phyloP scores from a whole-genome alignment of 1,140 invertebrate species.

The Lanistes nyassanus region DNA sequence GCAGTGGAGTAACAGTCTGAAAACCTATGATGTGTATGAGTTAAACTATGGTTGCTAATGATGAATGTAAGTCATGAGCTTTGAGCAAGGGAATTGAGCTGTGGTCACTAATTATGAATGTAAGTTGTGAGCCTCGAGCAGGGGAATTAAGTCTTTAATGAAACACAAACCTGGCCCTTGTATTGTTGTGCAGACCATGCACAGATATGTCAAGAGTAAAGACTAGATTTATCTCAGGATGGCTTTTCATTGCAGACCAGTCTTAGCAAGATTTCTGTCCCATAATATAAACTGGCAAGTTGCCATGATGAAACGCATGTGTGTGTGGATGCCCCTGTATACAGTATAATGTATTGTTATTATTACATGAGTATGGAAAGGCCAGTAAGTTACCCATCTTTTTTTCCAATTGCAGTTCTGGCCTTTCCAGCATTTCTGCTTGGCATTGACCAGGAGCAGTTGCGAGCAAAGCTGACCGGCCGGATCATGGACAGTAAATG shows the following conservation, averaged over 20 bases:
- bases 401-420: conserved; percentile 69
- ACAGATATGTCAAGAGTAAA: no score
- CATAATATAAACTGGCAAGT: not conserved
- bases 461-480: conserved; percentile 75
- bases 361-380: not conserved
- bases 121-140: conserved; percentile 65
- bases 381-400: no score
- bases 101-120: no score
- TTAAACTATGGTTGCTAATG: conserved; percentile 74
- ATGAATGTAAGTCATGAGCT: conserved; percentile 72
- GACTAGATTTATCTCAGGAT: no score
- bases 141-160: no score
- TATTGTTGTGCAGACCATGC: no score
- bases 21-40: no score
- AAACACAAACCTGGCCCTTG: no score
- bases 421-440: conserved; percentile 76
- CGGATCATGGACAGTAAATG: conserved; percentile 80
- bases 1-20: no score
- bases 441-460: conserved; percentile 71
- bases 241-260: no score
- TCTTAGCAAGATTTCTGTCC: no score
- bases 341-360: not conserved
- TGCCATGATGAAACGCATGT: not conserved
- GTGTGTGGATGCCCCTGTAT: not conserved
- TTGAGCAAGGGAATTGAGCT: no score